Conservation (phyloP, 1,140 invertebrate species). For the Apis florea region DNA sequence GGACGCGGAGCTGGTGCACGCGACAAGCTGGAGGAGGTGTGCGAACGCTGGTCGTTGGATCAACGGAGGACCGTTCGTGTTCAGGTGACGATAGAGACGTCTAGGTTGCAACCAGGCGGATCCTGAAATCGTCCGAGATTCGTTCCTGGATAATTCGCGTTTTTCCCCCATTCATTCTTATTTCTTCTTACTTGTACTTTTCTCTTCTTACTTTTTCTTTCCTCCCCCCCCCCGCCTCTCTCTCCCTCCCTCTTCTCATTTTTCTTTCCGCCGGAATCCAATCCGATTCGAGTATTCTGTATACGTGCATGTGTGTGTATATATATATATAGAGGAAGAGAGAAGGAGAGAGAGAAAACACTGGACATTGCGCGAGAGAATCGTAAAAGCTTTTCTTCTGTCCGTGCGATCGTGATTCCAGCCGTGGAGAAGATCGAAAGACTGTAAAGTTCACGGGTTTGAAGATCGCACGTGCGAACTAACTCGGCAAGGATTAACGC, state of each 20-base stretch:
- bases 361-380: not conserved
- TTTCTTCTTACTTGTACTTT: not conserved
- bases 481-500: not conserved
- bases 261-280: not conserved
- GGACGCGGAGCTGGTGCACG: slow-evolving; percentile 2
- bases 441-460: not conserved
- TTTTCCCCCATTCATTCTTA: too few species aligned
- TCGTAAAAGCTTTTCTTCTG: not conserved
- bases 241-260: not conserved
- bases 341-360: not conserved
- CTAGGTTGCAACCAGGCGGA: slow-evolving; percentile 15
- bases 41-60: not conserved
- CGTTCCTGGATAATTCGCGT: not conserved
- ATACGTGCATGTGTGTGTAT: too few species aligned
- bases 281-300: not conserved
- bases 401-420: not conserved
- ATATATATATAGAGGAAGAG: too few species aligned
- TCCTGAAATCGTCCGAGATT: slow-evolving; percentile 6
- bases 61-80: not conserved
- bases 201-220: not conserved
- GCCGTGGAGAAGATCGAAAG: not conserved
- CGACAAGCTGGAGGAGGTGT: not conserved
- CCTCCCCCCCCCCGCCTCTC: too few species aligned
- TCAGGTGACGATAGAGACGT: slow-evolving; percentile 41
- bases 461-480: not conserved